phyloP scores from a whole-genome alignment of 2,888 invertebrate genomes.

The Diloba caeruleocephala region DNA sequence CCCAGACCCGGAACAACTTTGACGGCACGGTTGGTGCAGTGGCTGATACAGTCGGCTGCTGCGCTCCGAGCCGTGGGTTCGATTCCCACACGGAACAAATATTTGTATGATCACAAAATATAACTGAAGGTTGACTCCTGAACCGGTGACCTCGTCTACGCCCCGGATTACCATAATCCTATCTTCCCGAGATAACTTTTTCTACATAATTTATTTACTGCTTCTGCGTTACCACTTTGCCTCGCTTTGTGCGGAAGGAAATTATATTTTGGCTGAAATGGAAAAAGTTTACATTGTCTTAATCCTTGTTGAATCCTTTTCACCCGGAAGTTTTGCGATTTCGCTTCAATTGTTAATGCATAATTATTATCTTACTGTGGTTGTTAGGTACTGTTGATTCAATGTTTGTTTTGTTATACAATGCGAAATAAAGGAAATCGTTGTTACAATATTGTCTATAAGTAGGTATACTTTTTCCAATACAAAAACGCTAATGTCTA shows the following conservation, averaged over 20 bases:
- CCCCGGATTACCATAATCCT: constrained; percentile 69
- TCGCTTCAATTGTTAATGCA: constrained; percentile 12
- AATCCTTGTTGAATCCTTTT: constrained; percentile 49
- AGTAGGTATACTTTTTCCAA: too few relatives aligned
- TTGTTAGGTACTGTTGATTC: background rate
- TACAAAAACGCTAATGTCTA: too few relatives aligned
- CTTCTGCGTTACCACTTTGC: constrained; percentile 43
- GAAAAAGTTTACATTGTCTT: constrained; percentile 64
- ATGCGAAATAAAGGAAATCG: background rate
- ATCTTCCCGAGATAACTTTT: constrained; percentile 58
- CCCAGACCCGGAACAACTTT: too few relatives aligned
- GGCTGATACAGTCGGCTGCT: too few relatives aligned
- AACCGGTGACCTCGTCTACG: constrained; percentile 51
- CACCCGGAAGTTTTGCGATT: constrained; percentile 20
- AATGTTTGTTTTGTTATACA: background rate
- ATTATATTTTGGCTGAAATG: constrained; percentile 66
- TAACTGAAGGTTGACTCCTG: constrained; percentile 26
- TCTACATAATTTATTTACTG: constrained; percentile 73
- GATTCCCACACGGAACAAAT: too few relatives aligned
- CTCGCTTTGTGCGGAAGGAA: constrained; percentile 54
- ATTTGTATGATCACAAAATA: constrained; percentile 13
- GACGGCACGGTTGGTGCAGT: too few relatives aligned
- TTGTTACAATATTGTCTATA: background rate
- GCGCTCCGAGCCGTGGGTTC: too few relatives aligned
- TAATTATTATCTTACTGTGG: constrained; percentile 3